Percentiles rank a stretch among this genome's conserved stretches.
These are phyloP conservation scores for Leptobrachium ailaonicum DNA, from an alignment of 2,113 vertebrate genomes.

Conservation along the genomic window DNA sequence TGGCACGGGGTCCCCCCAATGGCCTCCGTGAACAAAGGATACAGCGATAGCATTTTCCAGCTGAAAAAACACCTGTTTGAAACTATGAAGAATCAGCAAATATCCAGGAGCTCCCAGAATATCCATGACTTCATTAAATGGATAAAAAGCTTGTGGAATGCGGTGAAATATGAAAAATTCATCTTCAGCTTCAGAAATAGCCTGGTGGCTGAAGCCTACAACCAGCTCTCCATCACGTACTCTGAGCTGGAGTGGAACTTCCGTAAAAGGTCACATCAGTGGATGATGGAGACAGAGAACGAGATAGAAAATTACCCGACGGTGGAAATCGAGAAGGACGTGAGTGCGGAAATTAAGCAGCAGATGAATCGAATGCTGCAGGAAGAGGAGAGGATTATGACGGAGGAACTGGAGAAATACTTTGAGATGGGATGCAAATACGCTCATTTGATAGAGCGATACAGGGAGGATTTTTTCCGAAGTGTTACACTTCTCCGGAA, in stretches of 20 bases:
- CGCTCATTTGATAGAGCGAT: constrained; percentile 57
- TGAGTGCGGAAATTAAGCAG: background rate
- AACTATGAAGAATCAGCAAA: constrained; percentile 57
- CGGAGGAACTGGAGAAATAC: constrained; percentile 38
- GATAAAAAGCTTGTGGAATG: constrained; percentile 57
- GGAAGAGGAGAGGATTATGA: constrained; percentile 33
- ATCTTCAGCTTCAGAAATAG: constrained; percentile 51
- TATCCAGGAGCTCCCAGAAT: constrained; percentile 26
- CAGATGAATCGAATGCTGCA: constrained; percentile 54
- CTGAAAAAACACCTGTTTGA: constrained; percentile 62
- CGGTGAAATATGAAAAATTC: constrained; percentile 31
- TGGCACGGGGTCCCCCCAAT: constrained; percentile 63
- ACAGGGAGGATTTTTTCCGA: constrained; percentile 57
- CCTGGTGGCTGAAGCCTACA: constrained; percentile 50
- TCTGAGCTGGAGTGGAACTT: constrained; percentile 59
- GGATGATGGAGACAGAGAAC: constrained; percentile 55
- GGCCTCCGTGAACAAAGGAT: constrained; percentile 60
- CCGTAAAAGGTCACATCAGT: constrained; percentile 59
- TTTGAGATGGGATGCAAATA: constrained; percentile 57
- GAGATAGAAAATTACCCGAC: constrained; percentile 51
- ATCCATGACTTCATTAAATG: constrained; percentile 60
- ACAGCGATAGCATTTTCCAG: constrained; percentile 59
- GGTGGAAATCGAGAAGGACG: constrained; percentile 22
- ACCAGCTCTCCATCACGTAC: constrained; percentile 42
- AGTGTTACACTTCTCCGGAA: constrained; percentile 56